These are phyloP conservation scores for Steinernema khuongi DNA, from an alignment of 1,140 invertebrate species.

Conservation along the genomic window DNA sequence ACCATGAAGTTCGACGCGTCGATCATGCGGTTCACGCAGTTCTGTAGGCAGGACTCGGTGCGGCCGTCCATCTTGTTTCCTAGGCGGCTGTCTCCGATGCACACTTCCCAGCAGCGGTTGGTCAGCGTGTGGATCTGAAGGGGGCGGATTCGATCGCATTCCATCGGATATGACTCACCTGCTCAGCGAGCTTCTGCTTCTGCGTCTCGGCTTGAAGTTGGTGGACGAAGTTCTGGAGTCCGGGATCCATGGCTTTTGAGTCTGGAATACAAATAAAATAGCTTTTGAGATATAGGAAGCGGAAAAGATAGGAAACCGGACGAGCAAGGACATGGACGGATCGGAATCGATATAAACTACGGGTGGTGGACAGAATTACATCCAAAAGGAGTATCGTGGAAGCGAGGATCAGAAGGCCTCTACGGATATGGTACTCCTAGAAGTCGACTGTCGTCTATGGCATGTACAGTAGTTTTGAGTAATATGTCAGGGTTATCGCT, in stretches of 20 bases:
- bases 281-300: too few species aligned
- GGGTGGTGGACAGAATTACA: too few species aligned
- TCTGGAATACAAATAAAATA: too few species aligned
- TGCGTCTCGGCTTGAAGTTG: conserved; percentile 37
- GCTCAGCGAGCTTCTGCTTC: conserved; percentile 40
- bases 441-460: too few species aligned
- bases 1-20: conserved; percentile 57
- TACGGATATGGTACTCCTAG: too few species aligned
- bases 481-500: too few species aligned
- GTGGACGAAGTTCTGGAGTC: conserved; percentile 23
- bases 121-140: conserved; percentile 46
- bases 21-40: conserved; percentile 59
- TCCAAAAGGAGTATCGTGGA: too few species aligned
- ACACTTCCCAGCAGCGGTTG: conserved; percentile 54
- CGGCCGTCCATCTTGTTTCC: conserved; percentile 47
- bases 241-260: neutral
- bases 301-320: too few species aligned
- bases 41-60: conserved; percentile 38
- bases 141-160: neutral
- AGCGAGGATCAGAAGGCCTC: too few species aligned
- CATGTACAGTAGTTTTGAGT: too few species aligned
- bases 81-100: conserved; percentile 50
- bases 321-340: too few species aligned
- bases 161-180: conserved; percentile 22
- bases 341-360: too few species aligned